Base-by-base conservation (phyloP, 2,113 vertebrate genomes). In the Pygathrix nemaeus region DNA sequence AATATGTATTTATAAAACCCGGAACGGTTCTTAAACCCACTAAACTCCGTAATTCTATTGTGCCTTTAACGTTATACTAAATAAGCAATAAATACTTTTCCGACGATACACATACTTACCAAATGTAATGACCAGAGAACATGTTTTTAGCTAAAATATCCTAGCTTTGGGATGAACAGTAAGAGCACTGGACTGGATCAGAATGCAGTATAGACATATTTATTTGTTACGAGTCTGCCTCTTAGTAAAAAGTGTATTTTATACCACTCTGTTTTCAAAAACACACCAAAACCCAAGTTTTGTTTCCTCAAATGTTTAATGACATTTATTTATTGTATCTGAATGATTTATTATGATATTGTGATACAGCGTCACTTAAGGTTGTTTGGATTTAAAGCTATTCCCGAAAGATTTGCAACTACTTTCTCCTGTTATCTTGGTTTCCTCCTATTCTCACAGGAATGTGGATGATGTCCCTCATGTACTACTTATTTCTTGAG, bases 121-220 rank as follows among this genome's bases (percentile, higher is more conserved):
- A 81, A 30, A 59, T 86, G n/a, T 30, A 18, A 94, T 66, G 16
- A 27, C 16, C 45, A 79, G 4, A 75, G 21, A 80, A 40, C 38
- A 38, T 0, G 40, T 30, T 90, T 88, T 93, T 70, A 93, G 40
- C 14, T 91, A 91, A 88, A 91, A 91, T 93, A 85, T 75, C 43
- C 70, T 45, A 81, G 4, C 17, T 87, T 78, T 89, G 66, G 4
- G 16, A 50, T 78, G 5, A 78, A 78, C 43, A 55, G 72, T 43
- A n/a, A 70, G 93, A 90, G 48, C 52, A 40, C 8, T 70, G n/a
- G 43, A 57, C 83, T 96, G 88, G 6, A 86, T 86, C 83, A 90
- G 52, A 85, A 79, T 72, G 38, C 50, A 76, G 9, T 48, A 43
- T 35, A 88, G 35, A 55, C 40, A 27, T 75, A 72, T 57, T 83